These are phyloP conservation scores for Cheiracanthium punctorium DNA, from an alignment of 2,888 invertebrate genomes.

Conservation along the genomic window DNA sequence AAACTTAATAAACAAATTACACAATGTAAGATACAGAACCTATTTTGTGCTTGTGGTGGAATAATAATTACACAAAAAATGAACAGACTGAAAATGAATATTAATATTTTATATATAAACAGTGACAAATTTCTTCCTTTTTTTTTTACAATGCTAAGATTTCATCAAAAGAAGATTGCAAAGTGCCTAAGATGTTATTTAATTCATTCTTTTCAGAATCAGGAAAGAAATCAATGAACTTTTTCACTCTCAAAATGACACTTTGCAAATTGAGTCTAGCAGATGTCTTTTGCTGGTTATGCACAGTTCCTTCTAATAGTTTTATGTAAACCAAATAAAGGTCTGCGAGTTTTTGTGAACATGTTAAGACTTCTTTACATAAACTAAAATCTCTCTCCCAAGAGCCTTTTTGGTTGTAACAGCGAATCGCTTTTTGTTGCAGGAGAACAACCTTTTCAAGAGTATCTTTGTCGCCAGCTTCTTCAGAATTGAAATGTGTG, in stretches of 20 bases:
- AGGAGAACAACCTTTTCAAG: conserved; percentile 82
- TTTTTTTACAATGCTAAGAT: background rate
- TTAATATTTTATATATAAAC: background rate
- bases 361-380: conserved; percentile 81
- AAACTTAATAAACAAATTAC: too few species aligned
- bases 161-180: background rate
- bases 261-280: background rate
- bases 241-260: background rate
- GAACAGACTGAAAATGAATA: background rate
- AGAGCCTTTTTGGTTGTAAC: conserved; percentile 82
- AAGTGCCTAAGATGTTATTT: background rate
- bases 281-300: conserved; percentile 14
- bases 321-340: conserved; percentile 16
- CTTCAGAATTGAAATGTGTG: conserved; percentile 77
- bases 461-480: conserved; percentile 75
- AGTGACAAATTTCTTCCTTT: background rate
- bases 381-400: conserved; percentile 78
- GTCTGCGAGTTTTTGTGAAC: conserved; percentile 81
- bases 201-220: background rate
- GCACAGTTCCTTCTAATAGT: background rate
- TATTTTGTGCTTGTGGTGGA: too few species aligned
- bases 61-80: too few species aligned
- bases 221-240: background rate
- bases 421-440: conserved; percentile 85
- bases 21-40: too few species aligned